Conservation (phyloP, 2,113 vertebrate species). For the Ursus arctos region DNA sequence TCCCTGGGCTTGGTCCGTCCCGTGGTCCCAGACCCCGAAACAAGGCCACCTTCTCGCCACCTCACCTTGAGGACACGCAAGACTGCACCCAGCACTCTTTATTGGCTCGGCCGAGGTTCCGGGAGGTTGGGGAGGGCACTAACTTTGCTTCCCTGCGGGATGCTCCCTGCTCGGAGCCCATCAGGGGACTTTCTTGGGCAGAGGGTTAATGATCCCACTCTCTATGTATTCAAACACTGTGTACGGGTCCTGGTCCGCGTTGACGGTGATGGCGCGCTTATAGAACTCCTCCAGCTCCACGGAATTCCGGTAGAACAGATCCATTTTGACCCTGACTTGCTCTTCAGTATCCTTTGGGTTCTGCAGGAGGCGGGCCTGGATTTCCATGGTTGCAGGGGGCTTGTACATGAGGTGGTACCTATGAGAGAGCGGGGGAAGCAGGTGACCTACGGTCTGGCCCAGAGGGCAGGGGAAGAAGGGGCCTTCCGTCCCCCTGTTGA, state of each 20-base stretch:
- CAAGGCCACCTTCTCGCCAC: background rate
- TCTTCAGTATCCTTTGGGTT: constrained; percentile 89
- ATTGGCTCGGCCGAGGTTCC: background rate
- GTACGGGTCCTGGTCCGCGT: constrained; percentile 94
- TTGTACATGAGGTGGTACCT: constrained; percentile 93
- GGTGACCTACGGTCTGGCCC: rapidly evolving
- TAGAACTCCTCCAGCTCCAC: constrained; percentile 88
- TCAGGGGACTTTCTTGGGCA: constrained; percentile 79
- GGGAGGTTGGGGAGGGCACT: background rate
- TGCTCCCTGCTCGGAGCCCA: background rate
- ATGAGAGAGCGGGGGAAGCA: background rate
- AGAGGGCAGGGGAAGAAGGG: background rate
- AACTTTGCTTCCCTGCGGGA: background rate
- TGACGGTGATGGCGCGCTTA: constrained; percentile 86
- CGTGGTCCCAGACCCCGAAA: background rate
- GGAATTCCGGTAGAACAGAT: constrained; percentile 84
- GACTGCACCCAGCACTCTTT: background rate
- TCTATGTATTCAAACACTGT: constrained; percentile 93
- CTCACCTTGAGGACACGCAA: background rate
- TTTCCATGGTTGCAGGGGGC: constrained; percentile 88
- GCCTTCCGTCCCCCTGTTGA: background rate
- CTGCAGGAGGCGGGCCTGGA: constrained; percentile 90
- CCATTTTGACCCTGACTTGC: constrained; percentile 77
- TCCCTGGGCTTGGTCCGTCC: background rate
- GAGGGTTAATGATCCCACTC: constrained; percentile 89